Conservation (phyloP, 2,113 vertebrate species). For the Corynorhinus townsendii region DNA sequence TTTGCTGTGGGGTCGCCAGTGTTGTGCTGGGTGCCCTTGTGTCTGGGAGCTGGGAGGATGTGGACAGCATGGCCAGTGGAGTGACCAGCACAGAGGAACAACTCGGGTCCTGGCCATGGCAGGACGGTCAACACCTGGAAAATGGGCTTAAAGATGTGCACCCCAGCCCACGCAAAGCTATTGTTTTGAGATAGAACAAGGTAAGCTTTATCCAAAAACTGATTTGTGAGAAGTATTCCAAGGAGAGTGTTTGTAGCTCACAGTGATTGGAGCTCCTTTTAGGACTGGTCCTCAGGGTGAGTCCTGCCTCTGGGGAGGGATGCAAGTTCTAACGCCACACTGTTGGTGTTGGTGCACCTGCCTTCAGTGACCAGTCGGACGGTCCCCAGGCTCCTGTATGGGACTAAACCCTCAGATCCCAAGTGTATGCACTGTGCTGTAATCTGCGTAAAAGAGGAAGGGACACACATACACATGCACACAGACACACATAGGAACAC, state of each 20-base stretch:
- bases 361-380: fast-evolving
- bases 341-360: background rate
- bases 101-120: fast-evolving
- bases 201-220: background rate
- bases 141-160: fast-evolving
- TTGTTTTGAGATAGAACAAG: background rate
- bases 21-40: background rate
- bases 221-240: too few species aligned
- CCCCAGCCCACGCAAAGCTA: background rate
- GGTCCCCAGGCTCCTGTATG: fast-evolving
- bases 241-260: fast-evolving
- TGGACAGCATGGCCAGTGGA: fast-evolving
- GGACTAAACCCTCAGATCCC: fast-evolving
- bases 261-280: background rate
- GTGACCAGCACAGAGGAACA: fast-evolving
- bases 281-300: fast-evolving
- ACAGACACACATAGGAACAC: background rate
- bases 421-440: fast-evolving
- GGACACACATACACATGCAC: background rate
- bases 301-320: background rate
- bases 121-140: too few species aligned
- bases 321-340: fast-evolving
- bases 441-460: background rate
- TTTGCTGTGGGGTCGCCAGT: fast-evolving
- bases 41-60: too few species aligned